Percentiles rank a stretch among this genome's conserved stretches.
phyloP scores from a whole-genome alignment of 2,113 vertebrate genomes.

The Callocephalon fimbriatum region DNA sequence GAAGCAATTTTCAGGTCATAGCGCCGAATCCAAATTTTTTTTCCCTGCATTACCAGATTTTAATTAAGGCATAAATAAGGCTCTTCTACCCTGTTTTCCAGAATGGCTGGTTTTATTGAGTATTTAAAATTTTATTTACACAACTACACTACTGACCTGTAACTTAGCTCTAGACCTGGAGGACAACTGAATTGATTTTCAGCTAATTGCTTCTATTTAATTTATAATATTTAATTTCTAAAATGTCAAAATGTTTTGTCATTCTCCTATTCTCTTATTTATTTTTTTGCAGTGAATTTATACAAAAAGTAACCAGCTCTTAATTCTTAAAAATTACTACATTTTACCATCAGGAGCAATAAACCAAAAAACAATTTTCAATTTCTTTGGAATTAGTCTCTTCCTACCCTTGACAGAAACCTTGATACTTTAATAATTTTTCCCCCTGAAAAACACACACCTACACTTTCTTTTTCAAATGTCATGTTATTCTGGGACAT shows the following conservation, averaged over 20 bases:
- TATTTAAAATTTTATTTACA: constrained; percentile 7
- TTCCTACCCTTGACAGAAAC: not conserved
- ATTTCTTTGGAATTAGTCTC: not conserved
- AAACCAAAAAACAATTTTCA: not conserved
- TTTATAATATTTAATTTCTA: not conserved
- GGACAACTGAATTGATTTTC: not conserved
- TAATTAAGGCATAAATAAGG: not conserved
- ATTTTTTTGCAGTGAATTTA: not conserved
- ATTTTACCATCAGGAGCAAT: not conserved
- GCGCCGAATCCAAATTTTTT: accelerated
- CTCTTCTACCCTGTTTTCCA: not conserved
- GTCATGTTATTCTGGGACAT: not conserved
- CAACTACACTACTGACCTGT: not conserved
- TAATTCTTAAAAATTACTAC: not conserved
- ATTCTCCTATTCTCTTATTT: not conserved
- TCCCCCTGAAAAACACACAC: not conserved
- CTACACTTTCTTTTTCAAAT: not conserved
- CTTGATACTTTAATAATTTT: not conserved
- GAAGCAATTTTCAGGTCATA: not conserved
- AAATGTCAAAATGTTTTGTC: not conserved
- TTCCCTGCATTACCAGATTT: not conserved
- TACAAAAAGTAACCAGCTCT: not conserved
- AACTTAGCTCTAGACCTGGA: not conserved
- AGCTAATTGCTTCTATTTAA: not conserved
- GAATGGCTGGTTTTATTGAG: not conserved